A percentile compares a stretch with the other conserved stretches of the same genome.
Conservation (phyloP, 2,113 vertebrate species). For the Dasyprocta punctata region DNA sequence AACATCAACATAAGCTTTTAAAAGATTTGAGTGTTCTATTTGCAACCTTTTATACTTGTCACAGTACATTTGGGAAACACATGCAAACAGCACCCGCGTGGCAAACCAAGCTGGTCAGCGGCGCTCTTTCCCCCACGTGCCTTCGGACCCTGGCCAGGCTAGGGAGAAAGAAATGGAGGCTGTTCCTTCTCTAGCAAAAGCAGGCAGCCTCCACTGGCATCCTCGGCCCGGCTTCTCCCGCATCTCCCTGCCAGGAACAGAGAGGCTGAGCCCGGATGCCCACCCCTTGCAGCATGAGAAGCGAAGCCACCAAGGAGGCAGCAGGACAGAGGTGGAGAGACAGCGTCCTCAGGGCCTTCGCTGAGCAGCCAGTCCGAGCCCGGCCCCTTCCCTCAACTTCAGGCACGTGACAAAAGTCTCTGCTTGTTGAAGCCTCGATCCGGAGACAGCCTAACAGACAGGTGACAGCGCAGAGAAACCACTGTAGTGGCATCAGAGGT, state of each 20-base stretch:
- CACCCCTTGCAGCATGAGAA: fast-evolving
- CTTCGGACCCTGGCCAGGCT: fast-evolving
- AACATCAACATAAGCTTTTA: fast-evolving
- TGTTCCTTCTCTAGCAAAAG: neutral
- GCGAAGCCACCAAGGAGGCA: fast-evolving
- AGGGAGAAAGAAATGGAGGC: fast-evolving
- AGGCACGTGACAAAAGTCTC: fast-evolving
- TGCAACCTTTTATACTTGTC: too few species aligned
- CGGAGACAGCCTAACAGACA: neutral
- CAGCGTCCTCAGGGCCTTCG: fast-evolving
- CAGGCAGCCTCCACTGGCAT: neutral
- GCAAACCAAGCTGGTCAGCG: fast-evolving
- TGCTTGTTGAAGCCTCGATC: neutral
- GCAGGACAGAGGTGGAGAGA: fast-evolving
- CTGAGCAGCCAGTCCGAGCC: too few species aligned
- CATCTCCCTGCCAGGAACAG: neutral
- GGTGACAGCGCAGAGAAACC: fast-evolving
- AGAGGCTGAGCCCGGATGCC: neutral
- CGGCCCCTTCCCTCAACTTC: neutral
- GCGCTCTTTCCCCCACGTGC: neutral
- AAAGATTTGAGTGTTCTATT: neutral
- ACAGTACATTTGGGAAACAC: neutral
- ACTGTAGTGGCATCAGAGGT: fast-evolving
- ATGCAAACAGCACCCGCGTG: fast-evolving
- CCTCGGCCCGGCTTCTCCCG: too few species aligned